Evolutionary conservation across 2,113 vertebrate genomes (phyloP), one percentile per base, ranked within the genome.

Genomic region (Phrynocephalus versicolor): DNA sequence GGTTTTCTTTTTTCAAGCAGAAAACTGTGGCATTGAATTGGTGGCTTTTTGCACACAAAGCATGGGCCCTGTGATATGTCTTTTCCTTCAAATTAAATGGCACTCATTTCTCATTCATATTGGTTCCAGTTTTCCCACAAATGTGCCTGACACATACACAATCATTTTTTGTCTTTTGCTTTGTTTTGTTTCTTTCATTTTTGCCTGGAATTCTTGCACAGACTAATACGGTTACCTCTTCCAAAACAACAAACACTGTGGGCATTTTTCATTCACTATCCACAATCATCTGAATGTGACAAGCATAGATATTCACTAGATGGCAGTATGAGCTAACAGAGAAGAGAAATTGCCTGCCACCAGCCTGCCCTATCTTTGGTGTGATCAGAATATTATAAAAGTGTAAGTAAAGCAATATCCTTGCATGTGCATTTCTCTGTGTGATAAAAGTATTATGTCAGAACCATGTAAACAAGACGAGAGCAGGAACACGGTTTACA

Each of bases 251-350:
- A n/a, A n/a, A 14, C 35, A 23, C 27, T 18, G 3, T 55, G 25
- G 5, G 51, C 18, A 21, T 16, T 70, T 35, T 70, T 35, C 33
- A 55, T n/a, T 25, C 57, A 82, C 2, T 81, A 6, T 1, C 0
- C 1, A 27, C 80, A 79, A 27, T 13, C 57, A 81, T 27, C 16
- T 83, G 58, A 64, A 37, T 3, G 57, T 2, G n/a, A 60, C 75
- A 21, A 21, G 83, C 86, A 12, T 15, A 62, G 14, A 2, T 45
- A 51, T 41, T 93, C 94, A 93, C 88, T 91, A 97, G 96, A 94
- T 96, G 96, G 95, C 92, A 92, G 83, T 76, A 92, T 70, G 92
- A 89, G 84, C 81, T 92, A 91, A 93, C 89, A 30, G 77, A 92
- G n/a, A 23, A 83, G 72, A 19, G 45, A 64, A 3, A 55, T 51